Evolutionary conservation across 2,888 invertebrate species (phyloP), one percentile per base, ranked within the genome.

Genomic region (Sialis lutaria): DNA sequence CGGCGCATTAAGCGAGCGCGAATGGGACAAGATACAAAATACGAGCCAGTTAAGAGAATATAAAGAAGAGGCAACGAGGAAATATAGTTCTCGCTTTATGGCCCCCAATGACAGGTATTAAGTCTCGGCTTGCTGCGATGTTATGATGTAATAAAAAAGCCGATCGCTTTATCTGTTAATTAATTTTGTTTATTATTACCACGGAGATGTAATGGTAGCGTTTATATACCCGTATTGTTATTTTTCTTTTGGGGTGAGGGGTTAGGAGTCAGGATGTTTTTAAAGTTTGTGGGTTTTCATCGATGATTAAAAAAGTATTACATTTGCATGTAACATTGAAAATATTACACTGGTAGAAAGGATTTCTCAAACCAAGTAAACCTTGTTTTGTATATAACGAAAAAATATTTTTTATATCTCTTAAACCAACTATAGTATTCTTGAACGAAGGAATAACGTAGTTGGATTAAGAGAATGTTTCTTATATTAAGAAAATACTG

Each of bases 31-130:
- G 60, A 56, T 54, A 60, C 60, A 57, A 64, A 61, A 63, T 64
- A 63, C 62, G 63, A 61, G 62, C 61, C 61, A 60, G 60, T 62
- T 62, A 62, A 61, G 62, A 60, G 62, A 61, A 62, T 64, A 63
- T 63, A 64, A 62, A 63, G 62, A 60, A 59, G 50, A 40, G 22
- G 10, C 42, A 10, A 31, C 22, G 13, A 31, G 22, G 22, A 31
- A 42, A 31, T 42, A 42, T 42, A 42, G 42, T 42, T 13, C 42
- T 42, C 32, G 42, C 30, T 42, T 42, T 42, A 42, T 32, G 32
- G 42, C 30, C 30, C 31, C 10, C 42, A 42, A 42, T 42, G 42
- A 42, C 42, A 42, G 42, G 42, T 42, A 42, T 42, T 42, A 42
- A 42, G 22, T 22, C 42, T 42, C 22, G 22, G 32, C 13, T 6